Evolutionary conservation across 2,113 vertebrate genomes (phyloP), one percentile per base, ranked within the genome.

Genomic region (Laticauda laticaudata): DNA sequence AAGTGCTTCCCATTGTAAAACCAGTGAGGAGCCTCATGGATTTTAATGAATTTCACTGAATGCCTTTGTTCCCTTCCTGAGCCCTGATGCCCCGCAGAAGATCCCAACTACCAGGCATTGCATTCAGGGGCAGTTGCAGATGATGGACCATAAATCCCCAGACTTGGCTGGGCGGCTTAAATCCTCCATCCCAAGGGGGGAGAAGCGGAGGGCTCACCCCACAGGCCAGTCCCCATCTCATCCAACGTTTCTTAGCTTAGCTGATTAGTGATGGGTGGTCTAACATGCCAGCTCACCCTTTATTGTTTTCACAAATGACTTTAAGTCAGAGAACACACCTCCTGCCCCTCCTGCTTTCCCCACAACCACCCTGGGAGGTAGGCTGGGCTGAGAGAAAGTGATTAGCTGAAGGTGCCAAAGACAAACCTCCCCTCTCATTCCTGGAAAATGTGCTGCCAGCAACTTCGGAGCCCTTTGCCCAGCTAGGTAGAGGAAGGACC

Each of bases 191-290:
- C 4, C 1, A 8, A 0, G 1, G 34, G 0, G 43, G 15, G 57
- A 18, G 29, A 29, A 11, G 54, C 0, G 0, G 0, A 1, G 91
- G 2, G 15, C 7, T 0, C 0, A 0, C 57, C 81, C 24, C 81
- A 53, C 0, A 0, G 53, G 92, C 53, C 0, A 0, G 91, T 51
- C 14, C 61, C 8, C 0, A 55, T 14, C 0, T 5, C 21, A 1
- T 57, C 61, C n/a, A 69, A 11, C 2, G 1, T 93, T 75, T 87
- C 14, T 0, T 7, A 93, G 18, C 20, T 1, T 51, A 10, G 88
- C 92, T 87, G 3, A 0, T 29, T 1, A 61, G 59, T 29, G 26
- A 29, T 12, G 26, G 59, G 10, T 64, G 26, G 59, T 45, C n/a
- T 1, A 2, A 39, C 39, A 21, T 86, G 34, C 10, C 81, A 86